Evolutionary conservation across 1,140 invertebrate species (phyloP), one percentile per base, ranked within the genome.

Genomic region (Littorina saxatilis): DNA sequence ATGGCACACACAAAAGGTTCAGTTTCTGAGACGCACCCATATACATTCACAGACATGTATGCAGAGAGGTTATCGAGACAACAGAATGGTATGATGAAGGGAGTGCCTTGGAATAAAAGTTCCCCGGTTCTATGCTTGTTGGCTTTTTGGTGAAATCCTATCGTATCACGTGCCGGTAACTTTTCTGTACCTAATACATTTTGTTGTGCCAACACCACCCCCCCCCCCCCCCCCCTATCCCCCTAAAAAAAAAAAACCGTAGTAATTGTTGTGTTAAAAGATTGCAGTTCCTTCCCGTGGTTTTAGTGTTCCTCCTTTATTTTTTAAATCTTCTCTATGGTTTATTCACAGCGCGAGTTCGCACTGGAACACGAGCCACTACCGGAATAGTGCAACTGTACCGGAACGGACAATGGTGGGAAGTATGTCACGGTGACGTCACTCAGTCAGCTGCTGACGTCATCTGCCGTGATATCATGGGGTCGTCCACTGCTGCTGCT

Each of bases 391-490:
- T 72, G 37, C 68, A 72, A 37, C 35, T 72, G 17, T 43, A 40
- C 37, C 68, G 40, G 35, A 43, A 72, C 15, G 68, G 68, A 9
- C 15, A 9, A 3, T 72, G 68, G 68, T 72, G 68, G 68, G 68
- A 72, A 23, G 40, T 43, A 37, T 72, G 68, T 43, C 68, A 23
- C 68, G 35, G 40, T 72, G 68, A 72, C 68, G n/a, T 72, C 68
- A 72, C 68, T 3, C 68, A 72, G 68, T 23, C 68, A n/a, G 68
- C 68, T 9, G 68, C 68, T 72, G 40, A 72, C 68, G 68, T 72
- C 68, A 72, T 72, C 1, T 72, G 68, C 35, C 68, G 37, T 43
- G 68, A 72, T 37, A 27, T 72, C 68, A 72, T 72, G 68, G 68
- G 68, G 39, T 72, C 68, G 37, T 27, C 37, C 23, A 72, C 68